Evolutionary conservation across 1,140 invertebrate genomes (phyloP).

Genomic region (Leptinotarsa texana): DNA sequence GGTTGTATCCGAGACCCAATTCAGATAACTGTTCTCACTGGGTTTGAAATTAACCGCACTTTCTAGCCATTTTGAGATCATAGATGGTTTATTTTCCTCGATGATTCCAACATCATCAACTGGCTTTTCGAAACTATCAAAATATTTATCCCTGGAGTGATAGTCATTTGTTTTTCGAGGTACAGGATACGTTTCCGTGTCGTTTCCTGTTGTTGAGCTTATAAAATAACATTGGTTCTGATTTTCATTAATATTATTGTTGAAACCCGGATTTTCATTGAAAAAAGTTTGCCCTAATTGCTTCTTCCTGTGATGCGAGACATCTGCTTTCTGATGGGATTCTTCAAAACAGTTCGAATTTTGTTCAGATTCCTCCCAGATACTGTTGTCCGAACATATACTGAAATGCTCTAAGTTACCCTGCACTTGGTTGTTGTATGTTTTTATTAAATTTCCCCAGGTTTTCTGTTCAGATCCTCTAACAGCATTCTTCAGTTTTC

Average conservation of each 20-base stretch:
- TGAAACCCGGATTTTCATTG: slow-evolving; percentile 20
- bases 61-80: slow-evolving; percentile 70
- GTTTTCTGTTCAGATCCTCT: slow-evolving; percentile 66
- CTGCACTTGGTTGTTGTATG: slow-evolving; percentile 70
- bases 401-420: slow-evolving; percentile 76
- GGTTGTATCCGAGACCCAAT: slow-evolving; percentile 57
- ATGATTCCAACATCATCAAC: slow-evolving; percentile 42
- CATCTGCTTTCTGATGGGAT: slow-evolving; percentile 28
- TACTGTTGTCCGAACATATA: slow-evolving; percentile 73
- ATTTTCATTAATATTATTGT: slow-evolving; percentile 29
- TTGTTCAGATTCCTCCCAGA: slow-evolving; percentile 67
- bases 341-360: slow-evolving; percentile 30
- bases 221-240: slow-evolving; percentile 53
- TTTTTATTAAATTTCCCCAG: slow-evolving; percentile 73
- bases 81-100: slow-evolving; percentile 57
- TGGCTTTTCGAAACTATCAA: slow-evolving; percentile 51
- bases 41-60: slow-evolving; percentile 70
- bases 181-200: slow-evolving; percentile 43
- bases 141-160: slow-evolving; percentile 64
- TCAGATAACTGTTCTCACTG: slow-evolving; percentile 67
- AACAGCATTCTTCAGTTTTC: slow-evolving; percentile 73
- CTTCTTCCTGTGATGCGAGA: background rate
- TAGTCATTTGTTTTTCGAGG: slow-evolving; percentile 55
- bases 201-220: slow-evolving; percentile 55
- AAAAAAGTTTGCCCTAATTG: slow-evolving; percentile 6